phyloP scores from a whole-genome alignment of 2,888 invertebrate genomes.

The Plagodis pulveraria region DNA sequence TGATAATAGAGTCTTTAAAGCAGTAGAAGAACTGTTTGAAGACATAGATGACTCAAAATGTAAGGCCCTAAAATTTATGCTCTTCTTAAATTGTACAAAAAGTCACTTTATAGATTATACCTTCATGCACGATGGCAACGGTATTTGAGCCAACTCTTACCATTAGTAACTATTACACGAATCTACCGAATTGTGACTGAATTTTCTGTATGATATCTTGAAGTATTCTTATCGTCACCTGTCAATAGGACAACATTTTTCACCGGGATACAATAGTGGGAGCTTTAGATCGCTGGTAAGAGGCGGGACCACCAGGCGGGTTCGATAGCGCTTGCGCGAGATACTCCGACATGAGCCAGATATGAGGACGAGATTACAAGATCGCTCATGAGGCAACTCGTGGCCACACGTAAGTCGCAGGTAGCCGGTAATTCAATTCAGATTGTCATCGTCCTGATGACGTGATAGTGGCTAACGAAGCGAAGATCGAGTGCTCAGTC shows the following conservation, averaged over 20 bases:
- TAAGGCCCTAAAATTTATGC: too few relatives aligned
- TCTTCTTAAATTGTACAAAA: too few relatives aligned
- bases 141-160: too few relatives aligned
- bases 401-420: constrained; percentile 82
- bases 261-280: constrained; percentile 76
- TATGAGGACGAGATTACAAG: constrained; percentile 51
- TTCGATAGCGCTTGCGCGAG: constrained; percentile 76
- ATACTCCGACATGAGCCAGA: constrained; percentile 67
- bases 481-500: constrained; percentile 40
- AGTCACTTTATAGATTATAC: too few relatives aligned
- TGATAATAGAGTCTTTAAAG: too few relatives aligned
- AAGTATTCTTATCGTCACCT: constrained; percentile 76
- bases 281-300: constrained; percentile 70
- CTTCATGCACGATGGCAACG: too few relatives aligned
- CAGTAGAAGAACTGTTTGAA: too few relatives aligned
- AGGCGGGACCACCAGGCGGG: constrained; percentile 75
- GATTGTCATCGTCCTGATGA: constrained; percentile 83
- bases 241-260: constrained; percentile 78
- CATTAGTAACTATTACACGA: too few relatives aligned
- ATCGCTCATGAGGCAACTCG: constrained; percentile 70
- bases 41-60: too few relatives aligned
- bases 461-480: constrained; percentile 81
- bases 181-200: constrained; percentile 9
- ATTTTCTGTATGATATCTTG: constrained; percentile 32
- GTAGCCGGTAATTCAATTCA: constrained; percentile 82